Conservation (phyloP, 2,797 vertebrate species). For the Channa striata region DNA sequence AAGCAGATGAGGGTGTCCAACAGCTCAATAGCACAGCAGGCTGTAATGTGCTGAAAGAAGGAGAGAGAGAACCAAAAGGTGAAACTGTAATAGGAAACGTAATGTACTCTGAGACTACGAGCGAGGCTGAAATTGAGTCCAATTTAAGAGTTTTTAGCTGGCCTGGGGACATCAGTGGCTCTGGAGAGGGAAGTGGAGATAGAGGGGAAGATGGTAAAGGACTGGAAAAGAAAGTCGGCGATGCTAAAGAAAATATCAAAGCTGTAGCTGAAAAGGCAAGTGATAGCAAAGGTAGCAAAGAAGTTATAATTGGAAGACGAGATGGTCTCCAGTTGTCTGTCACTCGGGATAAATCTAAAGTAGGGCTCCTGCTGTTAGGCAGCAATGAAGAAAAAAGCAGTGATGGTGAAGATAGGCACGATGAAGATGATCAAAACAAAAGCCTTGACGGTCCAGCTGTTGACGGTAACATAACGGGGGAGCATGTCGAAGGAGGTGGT, state of each 20-base stretch:
- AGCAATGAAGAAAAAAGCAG: slow-evolving; percentile 2
- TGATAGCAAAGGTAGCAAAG: neutral
- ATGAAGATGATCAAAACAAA: neutral
- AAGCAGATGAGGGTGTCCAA: slow-evolving; percentile 12
- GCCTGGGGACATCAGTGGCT: slow-evolving; percentile 55
- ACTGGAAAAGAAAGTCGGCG: slow-evolving; percentile 1
- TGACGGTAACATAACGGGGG: neutral
- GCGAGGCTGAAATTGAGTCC: slow-evolving; percentile 30
- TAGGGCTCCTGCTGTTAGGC: neutral
- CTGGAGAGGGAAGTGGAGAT: slow-evolving; percentile 42
- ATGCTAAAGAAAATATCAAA: neutral
- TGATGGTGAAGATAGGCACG: neutral
- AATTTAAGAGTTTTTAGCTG: neutral
- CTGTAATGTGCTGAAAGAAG: neutral
- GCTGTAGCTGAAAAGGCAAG: slow-evolving; percentile 1
- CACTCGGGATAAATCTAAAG: neutral
- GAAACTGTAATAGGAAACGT: neutral
- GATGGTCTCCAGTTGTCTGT: neutral
- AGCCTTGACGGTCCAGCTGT: neutral
- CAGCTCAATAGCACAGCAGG: slow-evolving; percentile 5
- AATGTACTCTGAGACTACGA: slow-evolving; percentile 8
- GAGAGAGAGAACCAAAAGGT: neutral
- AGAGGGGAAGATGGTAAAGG: neutral
- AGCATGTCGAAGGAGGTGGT: neutral
- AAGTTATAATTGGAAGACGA: neutral